Base-by-base conservation (phyloP, 2,888 invertebrate species). In the Pristionchus fissidentatus region DNA sequence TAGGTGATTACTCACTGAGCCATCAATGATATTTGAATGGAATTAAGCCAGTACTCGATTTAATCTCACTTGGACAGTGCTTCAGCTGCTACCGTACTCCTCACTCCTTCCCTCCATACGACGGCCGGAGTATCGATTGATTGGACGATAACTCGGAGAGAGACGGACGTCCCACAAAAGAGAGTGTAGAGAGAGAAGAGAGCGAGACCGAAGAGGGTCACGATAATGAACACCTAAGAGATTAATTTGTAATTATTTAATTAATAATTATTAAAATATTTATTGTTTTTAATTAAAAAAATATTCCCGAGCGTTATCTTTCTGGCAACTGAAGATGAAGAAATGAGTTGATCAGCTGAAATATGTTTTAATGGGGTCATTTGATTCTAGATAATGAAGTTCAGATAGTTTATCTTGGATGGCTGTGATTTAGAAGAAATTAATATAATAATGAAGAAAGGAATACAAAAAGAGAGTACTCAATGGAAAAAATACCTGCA, bases 181-280 rank as follows among this genome's bases (percentile, higher is more conserved):
- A 81, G 62, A 29, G 80, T 52, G 62, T 81, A 81, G 62, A 81
- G 80, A 19, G 80, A 35, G 62, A 46, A 81, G 52, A 81, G 62
- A 19, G 80, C 60, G 0, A 60, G 62, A 7, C 62, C 80, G 46
- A 81, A 81, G 60, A 62, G 46, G 22, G 80, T 81, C 13, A 81
- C 46, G 8, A 81, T 57, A 15, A 79, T 43, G 1, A 79, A 38
- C 3, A 35, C 57, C 79, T 79, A 10, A 4, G 32, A 49, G n/a
- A 73, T 15, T 13, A 29, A 10, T 62, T 4, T 29, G n/a, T 62
- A 19, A 62, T 62, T 49, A 15, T 49, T 10, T 49, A 49, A 49
- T 10, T 49, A 49, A 49, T 15, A 49, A 15, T 15, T 49, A 49
- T 15, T 49, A 19, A 49, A 49, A 15, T 10, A 15, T 49, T 49